A percentile compares a stretch with the other conserved stretches of the same genome.
phyloP scores from a whole-genome alignment of 2,888 invertebrate genomes.

The Drosophila birchii region DNA sequence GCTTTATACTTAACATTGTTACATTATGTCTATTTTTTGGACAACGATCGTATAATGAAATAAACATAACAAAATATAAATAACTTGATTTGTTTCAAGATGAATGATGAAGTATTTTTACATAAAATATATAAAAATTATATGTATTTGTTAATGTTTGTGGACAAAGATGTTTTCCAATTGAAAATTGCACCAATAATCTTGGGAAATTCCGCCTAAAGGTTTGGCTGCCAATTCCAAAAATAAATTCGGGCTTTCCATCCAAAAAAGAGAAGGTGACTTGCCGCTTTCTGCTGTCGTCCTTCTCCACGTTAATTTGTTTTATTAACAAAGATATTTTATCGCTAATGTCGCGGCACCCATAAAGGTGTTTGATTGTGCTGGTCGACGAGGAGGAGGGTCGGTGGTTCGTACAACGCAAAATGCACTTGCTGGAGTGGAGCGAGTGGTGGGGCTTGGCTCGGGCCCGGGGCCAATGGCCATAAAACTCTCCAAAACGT shows the following conservation, averaged over 20 bases:
- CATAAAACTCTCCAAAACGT: slow-evolving; percentile 72
- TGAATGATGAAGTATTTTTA: neutral
- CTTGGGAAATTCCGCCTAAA: neutral
- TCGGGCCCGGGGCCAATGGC: slow-evolving; percentile 47
- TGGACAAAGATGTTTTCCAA: too few relatives aligned
- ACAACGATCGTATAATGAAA: slow-evolving; percentile 53
- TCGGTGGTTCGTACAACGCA: slow-evolving; percentile 49
- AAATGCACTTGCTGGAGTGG: slow-evolving; percentile 66
- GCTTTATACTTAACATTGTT: slow-evolving; percentile 49
- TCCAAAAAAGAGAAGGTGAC: slow-evolving; percentile 3
- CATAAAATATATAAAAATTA: neutral
- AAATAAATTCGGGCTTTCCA: slow-evolving; percentile 40
- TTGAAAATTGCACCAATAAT: neutral
- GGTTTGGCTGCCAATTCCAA: slow-evolving; percentile 17
- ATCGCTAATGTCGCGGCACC: slow-evolving; percentile 70
- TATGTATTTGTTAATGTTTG: neutral
- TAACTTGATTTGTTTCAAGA: neutral
- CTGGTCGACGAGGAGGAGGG: slow-evolving; percentile 12
- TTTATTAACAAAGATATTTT: slow-evolving; percentile 76
- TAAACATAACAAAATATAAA: slow-evolving; percentile 48
- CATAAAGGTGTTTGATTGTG: slow-evolving; percentile 57
- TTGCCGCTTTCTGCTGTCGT: slow-evolving; percentile 26
- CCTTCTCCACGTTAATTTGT: slow-evolving; percentile 57
- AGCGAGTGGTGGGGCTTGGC: slow-evolving; percentile 24
- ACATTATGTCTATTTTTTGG: slow-evolving; percentile 41